Conservation (phyloP, 2,797 vertebrate species). For the Dromococcyx pavoninus region DNA sequence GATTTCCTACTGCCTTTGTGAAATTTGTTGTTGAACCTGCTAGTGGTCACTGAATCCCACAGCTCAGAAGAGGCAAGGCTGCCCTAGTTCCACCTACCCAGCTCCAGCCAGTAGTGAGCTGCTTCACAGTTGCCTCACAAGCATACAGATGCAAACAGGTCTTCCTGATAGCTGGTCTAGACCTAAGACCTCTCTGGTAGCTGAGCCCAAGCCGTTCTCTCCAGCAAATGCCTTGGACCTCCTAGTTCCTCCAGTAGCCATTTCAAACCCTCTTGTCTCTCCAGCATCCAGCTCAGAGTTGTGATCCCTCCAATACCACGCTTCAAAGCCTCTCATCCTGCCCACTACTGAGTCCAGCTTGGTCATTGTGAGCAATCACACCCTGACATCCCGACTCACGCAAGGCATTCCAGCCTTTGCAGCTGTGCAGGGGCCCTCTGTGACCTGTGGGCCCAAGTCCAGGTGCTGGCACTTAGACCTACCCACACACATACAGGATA, state of each 20-base stretch:
- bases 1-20: neutral
- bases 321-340: neutral
- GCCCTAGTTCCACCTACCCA: fast-evolving
- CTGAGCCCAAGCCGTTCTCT: neutral
- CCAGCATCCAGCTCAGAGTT: neutral
- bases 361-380: neutral
- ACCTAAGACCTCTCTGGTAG: neutral
- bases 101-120: neutral
- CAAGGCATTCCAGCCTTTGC: neutral
- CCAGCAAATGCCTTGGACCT: neutral
- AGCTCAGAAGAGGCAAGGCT: neutral
- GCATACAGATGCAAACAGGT: neutral
- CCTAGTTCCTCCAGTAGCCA: neutral
- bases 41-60: neutral
- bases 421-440: neutral
- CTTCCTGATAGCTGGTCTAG: neutral
- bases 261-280: neutral
- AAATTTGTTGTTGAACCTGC: neutral
- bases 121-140: neutral
- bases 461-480: neutral
- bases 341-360: neutral
- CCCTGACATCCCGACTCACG: neutral
- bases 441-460: neutral
- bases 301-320: neutral
- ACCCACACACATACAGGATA: neutral